These are phyloP conservation scores for Pegoplata infirma DNA, from an alignment of 2,888 invertebrate species.

Conservation along the genomic window DNA sequence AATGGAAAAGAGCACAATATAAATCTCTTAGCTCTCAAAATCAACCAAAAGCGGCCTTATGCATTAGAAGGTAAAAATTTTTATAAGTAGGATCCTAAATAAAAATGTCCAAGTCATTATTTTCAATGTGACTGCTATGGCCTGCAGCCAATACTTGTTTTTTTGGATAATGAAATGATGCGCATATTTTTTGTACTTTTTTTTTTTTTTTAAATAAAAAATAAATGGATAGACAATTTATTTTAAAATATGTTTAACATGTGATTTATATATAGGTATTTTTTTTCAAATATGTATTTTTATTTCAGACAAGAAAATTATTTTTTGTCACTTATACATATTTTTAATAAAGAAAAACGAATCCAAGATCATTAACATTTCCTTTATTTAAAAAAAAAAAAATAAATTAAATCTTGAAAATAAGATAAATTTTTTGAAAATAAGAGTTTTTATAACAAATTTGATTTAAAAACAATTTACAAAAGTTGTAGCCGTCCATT, in stretches of 20 bases:
- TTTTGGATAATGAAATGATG: slow-evolving; percentile 16
- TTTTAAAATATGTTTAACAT: not conserved
- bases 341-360: not conserved
- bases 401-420: too few relatives aligned
- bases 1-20: too few relatives aligned
- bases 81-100: too few relatives aligned
- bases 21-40: too few relatives aligned
- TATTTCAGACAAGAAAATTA: not conserved
- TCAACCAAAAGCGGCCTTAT: too few relatives aligned
- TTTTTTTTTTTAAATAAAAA: not conserved
- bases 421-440: too few relatives aligned
- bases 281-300: not conserved
- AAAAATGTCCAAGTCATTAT: too few relatives aligned
- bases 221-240: slow-evolving; percentile 5
- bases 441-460: too few relatives aligned
- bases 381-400: too few relatives aligned
- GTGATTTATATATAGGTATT: not conserved
- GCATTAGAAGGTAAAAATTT: not conserved
- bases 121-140: slow-evolving; percentile 25
- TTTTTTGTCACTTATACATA: not conserved
- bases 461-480: too few relatives aligned
- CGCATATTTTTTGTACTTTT: slow-evolving; percentile 6
- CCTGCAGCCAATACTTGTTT: slow-evolving; percentile 26
- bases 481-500: too few relatives aligned
- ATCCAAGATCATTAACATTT: not conserved